Evolutionary conservation across 2,797 vertebrate genomes (phyloP).

Genomic region (Rhinoraja longicauda): DNA sequence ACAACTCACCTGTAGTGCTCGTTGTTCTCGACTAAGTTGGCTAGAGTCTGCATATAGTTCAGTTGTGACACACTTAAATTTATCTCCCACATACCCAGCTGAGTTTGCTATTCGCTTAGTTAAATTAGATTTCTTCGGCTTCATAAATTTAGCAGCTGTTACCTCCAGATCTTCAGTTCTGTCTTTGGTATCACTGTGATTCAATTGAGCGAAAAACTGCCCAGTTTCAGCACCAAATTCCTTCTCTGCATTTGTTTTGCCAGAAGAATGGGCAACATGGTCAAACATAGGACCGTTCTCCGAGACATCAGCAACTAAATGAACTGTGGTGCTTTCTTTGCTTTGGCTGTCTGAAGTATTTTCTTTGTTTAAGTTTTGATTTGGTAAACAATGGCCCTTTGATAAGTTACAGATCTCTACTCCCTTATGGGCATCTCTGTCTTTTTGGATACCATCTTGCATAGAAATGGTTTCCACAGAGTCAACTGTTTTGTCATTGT

Average conservation of each 20-base stretch:
- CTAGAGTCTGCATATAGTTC: conserved; percentile 96
- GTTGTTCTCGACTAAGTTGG: conserved; percentile 94
- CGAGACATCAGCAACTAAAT: conserved; percentile 53
- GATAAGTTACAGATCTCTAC: conserved; percentile 57
- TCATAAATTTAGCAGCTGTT: conserved; percentile 70
- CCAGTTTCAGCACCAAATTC: conserved; percentile 56
- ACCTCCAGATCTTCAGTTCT: conserved; percentile 63
- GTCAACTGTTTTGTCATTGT: conserved; percentile 55
- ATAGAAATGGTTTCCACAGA: conserved; percentile 56
- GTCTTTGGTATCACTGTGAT: conserved; percentile 64
- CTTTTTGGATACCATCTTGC: conserved; percentile 61
- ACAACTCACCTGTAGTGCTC: conserved; percentile 90
- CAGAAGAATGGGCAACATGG: conserved; percentile 52
- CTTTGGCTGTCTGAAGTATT: conserved; percentile 52
- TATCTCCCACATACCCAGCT: conserved; percentile 91
- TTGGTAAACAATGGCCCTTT: conserved; percentile 53
- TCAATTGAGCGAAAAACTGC: conserved; percentile 51
- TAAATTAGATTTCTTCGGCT: conserved; percentile 80
- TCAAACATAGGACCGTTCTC: conserved; percentile 52
- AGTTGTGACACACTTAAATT: conserved; percentile 94
- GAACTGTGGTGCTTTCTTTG: conserved; percentile 54
- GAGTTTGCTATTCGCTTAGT: conserved; percentile 96
- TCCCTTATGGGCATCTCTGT: conserved; percentile 58
- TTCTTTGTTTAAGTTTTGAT: conserved; percentile 60
- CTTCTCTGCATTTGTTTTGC: conserved; percentile 62